Evolutionary conservation across 30 jellyfish, hydroid and myxozoan genomes (phyloP), one percentile per base, ranked within the genome.

Genomic region (Hydractinia symbiolongicarpus): DNA sequence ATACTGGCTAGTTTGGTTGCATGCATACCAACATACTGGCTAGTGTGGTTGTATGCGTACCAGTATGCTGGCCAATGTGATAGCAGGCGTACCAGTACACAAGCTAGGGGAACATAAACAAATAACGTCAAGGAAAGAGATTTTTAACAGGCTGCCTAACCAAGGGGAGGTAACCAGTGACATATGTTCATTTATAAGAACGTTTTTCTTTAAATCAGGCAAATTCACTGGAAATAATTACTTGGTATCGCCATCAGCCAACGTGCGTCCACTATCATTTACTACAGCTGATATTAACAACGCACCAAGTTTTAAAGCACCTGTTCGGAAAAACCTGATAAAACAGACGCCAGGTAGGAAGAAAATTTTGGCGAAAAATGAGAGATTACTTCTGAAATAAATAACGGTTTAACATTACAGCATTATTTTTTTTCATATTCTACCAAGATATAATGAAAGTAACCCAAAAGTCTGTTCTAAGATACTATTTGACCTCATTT

Each of bases 341-440:
- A 86, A 86, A 67, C 96, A 91, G 30, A 82, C 86, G 67, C 98
- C 98, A 79, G 97, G 97, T 90, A 77, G 11, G 88, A 30, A 30
- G 44, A 30, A 30, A 30, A 30, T 30, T 30, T 30, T 30, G 4
- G 40, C 70, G 16, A 60, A 60, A 60, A 13, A 13, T 60, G 17
- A 60, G 70, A 60, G 70, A 16, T 13, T 13, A 13, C 70, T 15
- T 60, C 16, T 60, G 70, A 60, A 60, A 60, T 13, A 13, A 16
- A 13, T 15, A 15, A 60, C 70, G 70, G 16, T 13, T 16, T 60
- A 60, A 60, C 17, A 60, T 30, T 30, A 30, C 44, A 30, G 44
- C 44, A 30, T n/a, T 0, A 30, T 30, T 1, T 30, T 30, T 30
- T 30, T 30, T 30, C 44, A 30, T 0, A 2, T 30, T 30, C 44